Percentiles rank a stretch among this genome's conserved stretches.
phyloP scores from a whole-genome alignment of 2,113 vertebrate species.

The Danio rerio region DNA sequence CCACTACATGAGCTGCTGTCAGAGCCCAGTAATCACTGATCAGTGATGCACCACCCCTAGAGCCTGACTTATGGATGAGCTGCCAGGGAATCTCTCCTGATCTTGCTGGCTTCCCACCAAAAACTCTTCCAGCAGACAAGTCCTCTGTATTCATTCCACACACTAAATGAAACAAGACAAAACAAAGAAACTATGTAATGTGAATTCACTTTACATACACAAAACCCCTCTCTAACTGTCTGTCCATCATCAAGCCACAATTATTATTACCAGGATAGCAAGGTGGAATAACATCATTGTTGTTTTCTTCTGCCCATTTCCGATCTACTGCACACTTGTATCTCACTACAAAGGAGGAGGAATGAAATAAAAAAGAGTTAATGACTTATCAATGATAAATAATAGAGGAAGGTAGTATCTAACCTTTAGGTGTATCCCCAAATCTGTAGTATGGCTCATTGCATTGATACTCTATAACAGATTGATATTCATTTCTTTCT shows the following conservation, averaged over 20 bases:
- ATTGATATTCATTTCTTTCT: slow-evolving; percentile 68
- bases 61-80: slow-evolving; percentile 4
- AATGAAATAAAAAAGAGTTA: background rate
- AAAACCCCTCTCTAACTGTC: background rate
- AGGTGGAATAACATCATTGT: slow-evolving; percentile 52
- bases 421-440: slow-evolving; percentile 53
- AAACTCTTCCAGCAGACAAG: slow-evolving; percentile 39
- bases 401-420: background rate
- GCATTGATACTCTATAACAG: slow-evolving; percentile 73
- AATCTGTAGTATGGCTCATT: slow-evolving; percentile 71
- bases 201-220: background rate
- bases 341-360: slow-evolving; percentile 52
- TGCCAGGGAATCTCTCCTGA: slow-evolving; percentile 72
- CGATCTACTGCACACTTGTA: slow-evolving; percentile 69
- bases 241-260: background rate
- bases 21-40: slow-evolving; percentile 55
- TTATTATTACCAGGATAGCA: slow-evolving; percentile 70
- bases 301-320: slow-evolving; percentile 64
- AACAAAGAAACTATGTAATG: no score
- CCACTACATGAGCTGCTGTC: slow-evolving; percentile 37
- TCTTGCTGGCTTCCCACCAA: slow-evolving; percentile 60
- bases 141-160: slow-evolving; percentile 16
- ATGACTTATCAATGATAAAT: background rate
- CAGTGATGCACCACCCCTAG: slow-evolving; percentile 46
- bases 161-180: slow-evolving; percentile 7